Conservation (phyloP, 1,140 invertebrate species). For the Diploscapter pachys region DNA sequence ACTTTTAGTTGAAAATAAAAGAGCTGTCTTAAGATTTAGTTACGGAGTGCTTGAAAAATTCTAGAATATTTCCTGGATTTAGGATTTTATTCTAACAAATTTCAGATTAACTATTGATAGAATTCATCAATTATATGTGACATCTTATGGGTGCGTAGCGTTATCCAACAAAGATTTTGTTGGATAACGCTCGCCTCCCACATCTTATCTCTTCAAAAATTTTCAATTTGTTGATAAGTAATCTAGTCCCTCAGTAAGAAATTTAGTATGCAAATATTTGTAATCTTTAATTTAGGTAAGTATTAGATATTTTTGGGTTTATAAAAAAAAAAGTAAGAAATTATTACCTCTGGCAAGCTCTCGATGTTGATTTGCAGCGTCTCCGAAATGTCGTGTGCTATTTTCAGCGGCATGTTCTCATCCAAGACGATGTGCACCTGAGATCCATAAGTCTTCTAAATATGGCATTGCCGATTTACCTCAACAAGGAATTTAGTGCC, state of each 20-base stretch:
- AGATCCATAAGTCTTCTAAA: slow-evolving; percentile 1
- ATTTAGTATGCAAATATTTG: too few relatives aligned
- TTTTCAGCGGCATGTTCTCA: slow-evolving; percentile 34
- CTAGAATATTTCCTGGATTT: not conserved
- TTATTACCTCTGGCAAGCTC: slow-evolving; percentile 28
- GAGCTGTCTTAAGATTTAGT: not conserved
- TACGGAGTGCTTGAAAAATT: not conserved
- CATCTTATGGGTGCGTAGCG: too few relatives aligned
- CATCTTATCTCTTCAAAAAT: too few relatives aligned
- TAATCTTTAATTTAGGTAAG: not conserved
- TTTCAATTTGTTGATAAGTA: too few relatives aligned
- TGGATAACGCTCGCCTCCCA: too few relatives aligned
- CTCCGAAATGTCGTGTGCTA: slow-evolving; percentile 37
- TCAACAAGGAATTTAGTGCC: slow-evolving; percentile 37
- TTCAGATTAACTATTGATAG: not conserved
- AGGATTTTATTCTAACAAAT: not conserved
- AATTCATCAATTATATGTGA: too few relatives aligned
- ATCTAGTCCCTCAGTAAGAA: too few relatives aligned
- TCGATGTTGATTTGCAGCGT: slow-evolving; percentile 38
- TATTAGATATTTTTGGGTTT: not conserved
- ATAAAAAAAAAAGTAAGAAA: not conserved
- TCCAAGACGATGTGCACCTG: slow-evolving; percentile 40
- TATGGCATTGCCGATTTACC: slow-evolving; percentile 2
- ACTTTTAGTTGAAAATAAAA: not conserved
- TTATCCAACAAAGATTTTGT: too few relatives aligned